phyloP scores from a whole-genome alignment of 2,888 invertebrate genomes.

The Trilocha varians region DNA sequence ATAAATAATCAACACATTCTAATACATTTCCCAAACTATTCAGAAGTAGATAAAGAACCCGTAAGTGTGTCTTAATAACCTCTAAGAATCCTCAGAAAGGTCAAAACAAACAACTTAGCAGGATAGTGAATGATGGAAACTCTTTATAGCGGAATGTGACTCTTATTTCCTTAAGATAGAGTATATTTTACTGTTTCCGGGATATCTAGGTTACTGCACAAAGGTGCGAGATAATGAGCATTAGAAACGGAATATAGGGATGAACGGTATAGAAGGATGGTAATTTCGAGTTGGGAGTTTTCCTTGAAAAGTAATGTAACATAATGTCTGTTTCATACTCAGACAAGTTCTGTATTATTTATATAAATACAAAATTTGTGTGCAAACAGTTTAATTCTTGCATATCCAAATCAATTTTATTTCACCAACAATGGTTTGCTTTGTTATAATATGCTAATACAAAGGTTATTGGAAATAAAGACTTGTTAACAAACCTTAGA shows the following conservation, averaged over 20 bases:
- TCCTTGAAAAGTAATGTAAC: too few relatives aligned
- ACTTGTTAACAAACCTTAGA: too few relatives aligned
- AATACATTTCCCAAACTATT: neutral
- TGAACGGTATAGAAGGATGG: constrained; percentile 3
- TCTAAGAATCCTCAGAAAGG: neutral
- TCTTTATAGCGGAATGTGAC: neutral
- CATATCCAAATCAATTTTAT: too few relatives aligned
- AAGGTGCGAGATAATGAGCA: constrained; percentile 15
- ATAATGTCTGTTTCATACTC: too few relatives aligned
- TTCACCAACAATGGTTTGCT: too few relatives aligned
- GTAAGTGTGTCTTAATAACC: neutral
- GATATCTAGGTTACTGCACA: constrained; percentile 5
- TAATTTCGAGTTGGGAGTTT: too few relatives aligned
- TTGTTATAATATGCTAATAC: too few relatives aligned
- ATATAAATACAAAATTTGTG: too few relatives aligned
- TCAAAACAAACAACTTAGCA: neutral
- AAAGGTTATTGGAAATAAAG: too few relatives aligned
- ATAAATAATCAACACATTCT: neutral
- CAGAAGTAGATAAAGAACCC: neutral
- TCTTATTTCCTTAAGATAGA: neutral
- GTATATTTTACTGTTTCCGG: neutral
- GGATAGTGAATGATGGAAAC: neutral
- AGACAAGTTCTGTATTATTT: too few relatives aligned
- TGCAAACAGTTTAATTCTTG: too few relatives aligned
- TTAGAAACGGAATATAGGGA: constrained; percentile 1